Evolutionary conservation across 30 jellyfish, hydroid and myxozoan genomes (phyloP).

Genomic region (Mastigias papua): DNA sequence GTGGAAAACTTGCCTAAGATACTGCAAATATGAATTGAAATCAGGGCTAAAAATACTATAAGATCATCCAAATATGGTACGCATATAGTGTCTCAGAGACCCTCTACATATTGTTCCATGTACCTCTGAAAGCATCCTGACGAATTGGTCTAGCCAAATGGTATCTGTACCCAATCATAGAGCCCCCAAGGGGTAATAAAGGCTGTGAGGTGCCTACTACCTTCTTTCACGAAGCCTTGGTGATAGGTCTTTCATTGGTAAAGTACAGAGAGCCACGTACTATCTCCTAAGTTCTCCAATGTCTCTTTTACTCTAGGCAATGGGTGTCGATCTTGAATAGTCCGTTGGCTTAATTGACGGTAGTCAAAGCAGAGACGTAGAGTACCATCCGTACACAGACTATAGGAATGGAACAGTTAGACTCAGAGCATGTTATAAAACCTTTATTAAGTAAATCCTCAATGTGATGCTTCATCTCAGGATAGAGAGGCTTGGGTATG

Average conservation of each 20-base stretch:
- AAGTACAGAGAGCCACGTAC: slow-evolving; percentile 52
- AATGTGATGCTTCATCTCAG: not conserved
- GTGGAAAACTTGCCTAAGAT: not conserved
- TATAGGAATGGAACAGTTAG: no score
- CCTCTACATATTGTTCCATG: slow-evolving; percentile 46
- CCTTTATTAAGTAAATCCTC: no score
- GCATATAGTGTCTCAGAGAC: slow-evolving; percentile 30
- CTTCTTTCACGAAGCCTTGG: slow-evolving; percentile 74
- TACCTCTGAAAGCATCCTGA: slow-evolving; percentile 70
- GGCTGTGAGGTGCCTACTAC: slow-evolving; percentile 31
- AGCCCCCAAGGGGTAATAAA: not conserved
- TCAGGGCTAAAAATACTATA: not conserved
- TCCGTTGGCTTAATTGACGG: slow-evolving; percentile 11
- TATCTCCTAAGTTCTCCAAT: slow-evolving; percentile 40
- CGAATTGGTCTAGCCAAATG: slow-evolving; percentile 61
- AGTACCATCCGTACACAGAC: no score
- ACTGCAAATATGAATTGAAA: not conserved
- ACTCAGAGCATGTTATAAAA: no score
- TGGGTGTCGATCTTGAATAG: slow-evolving; percentile 44
- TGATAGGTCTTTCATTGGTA: slow-evolving; percentile 71
- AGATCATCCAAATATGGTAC: slow-evolving; percentile 6
- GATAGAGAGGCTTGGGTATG: not conserved
- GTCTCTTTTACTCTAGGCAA: slow-evolving; percentile 63
- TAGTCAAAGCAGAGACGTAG: slow-evolving; percentile 56
- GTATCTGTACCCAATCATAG: slow-evolving; percentile 53